Conservation (phyloP, 1,140 invertebrate genomes). For the Drosophila triauraria region DNA sequence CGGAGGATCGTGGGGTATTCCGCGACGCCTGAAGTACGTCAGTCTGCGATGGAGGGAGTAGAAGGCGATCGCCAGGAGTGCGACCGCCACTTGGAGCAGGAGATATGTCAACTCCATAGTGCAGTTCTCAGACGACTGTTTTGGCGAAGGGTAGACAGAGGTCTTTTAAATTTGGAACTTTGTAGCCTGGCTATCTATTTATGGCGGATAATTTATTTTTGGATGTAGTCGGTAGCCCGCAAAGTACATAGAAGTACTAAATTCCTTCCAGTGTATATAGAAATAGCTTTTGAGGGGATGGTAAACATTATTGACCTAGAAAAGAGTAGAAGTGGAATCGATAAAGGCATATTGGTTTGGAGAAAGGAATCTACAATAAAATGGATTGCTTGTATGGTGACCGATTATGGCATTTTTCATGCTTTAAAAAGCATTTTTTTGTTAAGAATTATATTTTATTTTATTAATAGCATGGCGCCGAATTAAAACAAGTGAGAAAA, state of each 20-base stretch:
- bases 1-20: slow-evolving; percentile 76
- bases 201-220: not conserved
- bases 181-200: not conserved
- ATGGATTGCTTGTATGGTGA: not conserved
- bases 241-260: not conserved
- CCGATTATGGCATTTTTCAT: too few relatives aligned
- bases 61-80: slow-evolving; percentile 14
- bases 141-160: too few relatives aligned
- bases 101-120: slow-evolving; percentile 40
- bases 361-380: not conserved
- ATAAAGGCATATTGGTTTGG: not conserved
- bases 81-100: slow-evolving; percentile 32
- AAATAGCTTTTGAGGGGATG: not conserved
- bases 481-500: too few relatives aligned
- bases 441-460: too few relatives aligned
- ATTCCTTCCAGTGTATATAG: not conserved
- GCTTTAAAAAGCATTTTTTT: too few relatives aligned
- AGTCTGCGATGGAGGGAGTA: slow-evolving; percentile 35
- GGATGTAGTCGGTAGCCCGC: not conserved
- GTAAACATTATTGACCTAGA: not conserved
- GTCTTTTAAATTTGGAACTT: slow-evolving; percentile 34
- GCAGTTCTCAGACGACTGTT: not conserved
- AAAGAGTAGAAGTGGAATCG: too few relatives aligned
- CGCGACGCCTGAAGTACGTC: slow-evolving; percentile 75
- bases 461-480: too few relatives aligned